Percentiles rank a stretch among this genome's conserved stretches.
Evolutionary conservation across 2,113 vertebrate genomes (phyloP).

Genomic region (Thinocorus orbignyianus): DNA sequence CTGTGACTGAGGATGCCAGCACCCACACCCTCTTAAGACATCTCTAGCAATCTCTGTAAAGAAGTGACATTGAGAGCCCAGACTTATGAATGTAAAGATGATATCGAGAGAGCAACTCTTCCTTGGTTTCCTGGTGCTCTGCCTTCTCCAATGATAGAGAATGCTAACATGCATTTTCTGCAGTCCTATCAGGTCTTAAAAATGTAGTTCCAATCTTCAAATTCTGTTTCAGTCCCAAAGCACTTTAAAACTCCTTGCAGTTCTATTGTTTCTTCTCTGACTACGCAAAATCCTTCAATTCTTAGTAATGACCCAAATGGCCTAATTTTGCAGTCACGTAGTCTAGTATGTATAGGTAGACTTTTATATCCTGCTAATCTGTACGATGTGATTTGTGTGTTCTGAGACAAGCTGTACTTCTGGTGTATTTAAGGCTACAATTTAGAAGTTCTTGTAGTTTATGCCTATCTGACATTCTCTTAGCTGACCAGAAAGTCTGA

Average conservation of each 20-base stretch:
- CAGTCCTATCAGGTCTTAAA: neutral
- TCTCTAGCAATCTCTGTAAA: neutral
- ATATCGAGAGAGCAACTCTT: fast-evolving
- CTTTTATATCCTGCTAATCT: neutral
- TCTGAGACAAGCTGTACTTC: neutral
- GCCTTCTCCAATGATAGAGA: neutral
- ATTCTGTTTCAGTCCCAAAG: neutral
- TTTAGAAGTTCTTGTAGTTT: neutral
- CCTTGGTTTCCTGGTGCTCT: neutral
- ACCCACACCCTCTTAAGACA: neutral
- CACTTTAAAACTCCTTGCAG: neutral
- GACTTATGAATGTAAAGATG: neutral
- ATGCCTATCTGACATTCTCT: neutral
- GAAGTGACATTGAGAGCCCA: neutral
- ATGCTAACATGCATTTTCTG: neutral
- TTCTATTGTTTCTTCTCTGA: neutral
- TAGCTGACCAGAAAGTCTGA: neutral
- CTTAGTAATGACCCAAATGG: neutral
- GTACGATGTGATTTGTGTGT: neutral
- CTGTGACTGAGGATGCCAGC: neutral
- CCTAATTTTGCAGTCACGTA: neutral
- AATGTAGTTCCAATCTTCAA: neutral
- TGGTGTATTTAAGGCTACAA: neutral
- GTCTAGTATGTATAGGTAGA: neutral
- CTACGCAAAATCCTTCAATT: neutral